Base-by-base conservation (phyloP, 2,797 vertebrate species). In the Lagocephalus sceleratus region DNA sequence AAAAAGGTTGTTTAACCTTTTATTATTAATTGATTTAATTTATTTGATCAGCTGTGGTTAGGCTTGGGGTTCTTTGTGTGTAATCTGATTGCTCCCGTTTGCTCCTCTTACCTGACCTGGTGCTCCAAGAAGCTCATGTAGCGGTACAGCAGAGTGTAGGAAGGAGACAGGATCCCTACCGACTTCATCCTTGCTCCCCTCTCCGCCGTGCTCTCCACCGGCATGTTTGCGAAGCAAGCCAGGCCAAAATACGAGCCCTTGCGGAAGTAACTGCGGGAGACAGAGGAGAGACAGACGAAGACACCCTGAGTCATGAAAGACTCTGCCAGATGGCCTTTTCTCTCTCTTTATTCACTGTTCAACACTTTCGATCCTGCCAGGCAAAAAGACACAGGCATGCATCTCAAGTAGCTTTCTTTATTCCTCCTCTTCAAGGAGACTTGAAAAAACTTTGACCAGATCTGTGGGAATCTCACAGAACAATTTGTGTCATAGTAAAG, bases 81-180 rank as follows among this genome's bases (percentile, higher is more conserved):
- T 40, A 17, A 8, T 44, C 42, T 11, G n/a, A 12, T 14, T 19
- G 45, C 12, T 14, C 20, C 0, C 12, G 21, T n/a, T 44, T 20
- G 26, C 32, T 45, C 39, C 58, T 89, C 94, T 68, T 82, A 98
- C 95, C 94, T 92, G 84, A 98, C 95, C 86, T 97, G 95, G 75
- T 96, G 96, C 89, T 98, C 95, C 90, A 98, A 75, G 73, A 98
- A 98, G 83, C 94, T 92, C 95, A 98, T 98, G 86, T 98, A 95
- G 47, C 94, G 92, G 60, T 97, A 98, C 0, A 98, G 92, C 69
- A 97, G 84, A 0, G 95, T 98, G 78, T 98, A 97, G 50, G 95
- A 98, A 1, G 94, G 93, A 6, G 94, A 97, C 20, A 98, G 90
- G 85, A 98, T 94, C 60, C 95, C 95, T 75, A 97, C 95, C 0